Evolutionary conservation across 2,113 vertebrate species (phyloP), one percentile per base, ranked within the genome.

Genomic region (Sinocyclocheilus maitianheensis): DNA sequence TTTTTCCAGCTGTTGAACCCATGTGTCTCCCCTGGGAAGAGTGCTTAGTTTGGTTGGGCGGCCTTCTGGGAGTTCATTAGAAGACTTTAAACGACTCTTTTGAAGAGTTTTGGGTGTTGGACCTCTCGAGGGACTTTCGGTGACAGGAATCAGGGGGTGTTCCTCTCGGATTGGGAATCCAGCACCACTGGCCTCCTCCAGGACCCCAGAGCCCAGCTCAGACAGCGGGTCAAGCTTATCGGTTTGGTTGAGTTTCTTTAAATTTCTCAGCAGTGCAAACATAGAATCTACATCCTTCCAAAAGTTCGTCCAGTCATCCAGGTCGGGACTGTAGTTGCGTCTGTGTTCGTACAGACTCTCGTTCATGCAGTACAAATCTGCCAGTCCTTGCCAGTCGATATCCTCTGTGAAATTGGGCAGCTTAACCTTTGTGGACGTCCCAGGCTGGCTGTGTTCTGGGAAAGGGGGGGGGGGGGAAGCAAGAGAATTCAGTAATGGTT

Each of bases 281-380:
- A 96, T 96, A 95, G 95, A 97, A 96, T 98, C 97, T 97, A 98
- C 95, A 96, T 97, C 97, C 96, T 97, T 98, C 97, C 96, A 96
- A 96, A 97, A 97, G 95, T 97, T 96, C 92, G 92, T 95, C 97
- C 97, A 97, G 95, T 97, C 94, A 86, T 95, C 95, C 92, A 95
- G 96, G 95, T 94, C 94, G 94, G 95, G 97, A 94, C 94, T 96
- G 92, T 96, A 96, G 94, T 96, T 94, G 89, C 93, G 92, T 95
- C 96, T 96, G 94, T 95, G 83, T 91, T 95, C 95, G 91, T 96
- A 96, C 88, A 96, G 90, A 90, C 95, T 96, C 92, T 96, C 94
- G 85, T 96, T 97, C 91, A 98, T 90, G 90, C 95, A 94, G 93
- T 97, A 96, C 93, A 98, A 93, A 89, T 95, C 96, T 94, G 96